These are phyloP conservation scores for Drosophila pectinifera DNA, from an alignment of 1,140 invertebrate species.

Conservation along the genomic window DNA sequence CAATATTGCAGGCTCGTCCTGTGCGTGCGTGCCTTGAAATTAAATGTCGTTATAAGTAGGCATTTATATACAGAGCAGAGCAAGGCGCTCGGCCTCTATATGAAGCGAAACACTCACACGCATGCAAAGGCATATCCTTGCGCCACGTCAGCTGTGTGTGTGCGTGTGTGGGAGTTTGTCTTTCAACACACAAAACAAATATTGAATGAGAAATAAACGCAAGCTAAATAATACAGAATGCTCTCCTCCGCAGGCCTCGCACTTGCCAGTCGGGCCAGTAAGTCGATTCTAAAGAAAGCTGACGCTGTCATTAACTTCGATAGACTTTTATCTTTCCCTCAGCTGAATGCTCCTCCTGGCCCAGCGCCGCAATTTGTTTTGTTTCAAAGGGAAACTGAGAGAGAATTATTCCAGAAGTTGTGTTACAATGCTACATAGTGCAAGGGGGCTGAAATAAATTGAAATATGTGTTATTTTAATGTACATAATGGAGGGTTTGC, in stretches of 20 bases:
- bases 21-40: constrained; percentile 77
- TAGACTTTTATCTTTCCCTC: constrained; percentile 34
- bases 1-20: constrained; percentile 71
- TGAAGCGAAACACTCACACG: constrained; percentile 28
- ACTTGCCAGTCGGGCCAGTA: constrained; percentile 26
- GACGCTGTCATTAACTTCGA: constrained; percentile 63
- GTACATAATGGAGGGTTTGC: too few relatives aligned
- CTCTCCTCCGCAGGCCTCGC: background rate
- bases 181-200: constrained; percentile 77
- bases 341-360: background rate
- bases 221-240: constrained; percentile 61
- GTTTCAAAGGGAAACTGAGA: constrained; percentile 2
- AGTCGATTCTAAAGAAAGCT: constrained; percentile 60
- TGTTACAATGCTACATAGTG: background rate
- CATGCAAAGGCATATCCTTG: constrained; percentile 20
- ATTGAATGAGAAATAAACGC: constrained; percentile 80
- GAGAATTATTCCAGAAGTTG: constrained; percentile 5
- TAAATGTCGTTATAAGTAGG: constrained; percentile 82
- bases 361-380: constrained; percentile 22
- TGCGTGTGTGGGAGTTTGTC: constrained; percentile 57
- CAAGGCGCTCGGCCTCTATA: constrained; percentile 34
- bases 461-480: background rate
- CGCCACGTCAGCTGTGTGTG: constrained; percentile 27
- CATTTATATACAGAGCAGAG: constrained; percentile 77
- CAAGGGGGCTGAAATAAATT: background rate